phyloP scores from a whole-genome alignment of 2,797 vertebrate genomes.

The Echiichthys vipera region DNA sequence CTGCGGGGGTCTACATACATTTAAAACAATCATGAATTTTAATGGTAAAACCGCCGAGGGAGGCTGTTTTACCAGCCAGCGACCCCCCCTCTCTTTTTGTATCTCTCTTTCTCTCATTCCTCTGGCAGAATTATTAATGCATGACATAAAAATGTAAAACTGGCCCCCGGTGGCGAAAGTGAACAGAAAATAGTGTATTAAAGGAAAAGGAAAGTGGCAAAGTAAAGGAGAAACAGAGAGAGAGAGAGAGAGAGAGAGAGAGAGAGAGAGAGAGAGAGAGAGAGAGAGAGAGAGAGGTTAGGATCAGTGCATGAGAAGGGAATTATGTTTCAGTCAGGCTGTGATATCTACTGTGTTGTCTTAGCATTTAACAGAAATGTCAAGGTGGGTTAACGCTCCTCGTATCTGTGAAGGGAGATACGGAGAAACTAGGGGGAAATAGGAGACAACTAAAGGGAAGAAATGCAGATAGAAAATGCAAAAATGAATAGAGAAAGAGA shows the following conservation, averaged over 20 bases:
- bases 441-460: not conserved
- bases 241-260: slow-evolving; percentile 9
- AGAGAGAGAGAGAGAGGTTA: slow-evolving; percentile 16
- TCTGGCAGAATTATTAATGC: slow-evolving; percentile 75
- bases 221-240: slow-evolving; percentile 34
- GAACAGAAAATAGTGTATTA: slow-evolving; percentile 60
- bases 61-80: slow-evolving; percentile 56
- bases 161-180: slow-evolving; percentile 64
- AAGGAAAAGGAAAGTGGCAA: slow-evolving; percentile 56
- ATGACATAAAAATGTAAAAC: slow-evolving; percentile 76
- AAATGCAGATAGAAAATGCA: not conserved
- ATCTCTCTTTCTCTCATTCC: slow-evolving; percentile 51
- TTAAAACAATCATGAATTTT: slow-evolving; percentile 85
- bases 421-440: not conserved
- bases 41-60: slow-evolving; percentile 63
- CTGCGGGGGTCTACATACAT: slow-evolving; percentile 79
- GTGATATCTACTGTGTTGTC: slow-evolving; percentile 52
- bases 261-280: slow-evolving; percentile 17
- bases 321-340: slow-evolving; percentile 44
- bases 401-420: slow-evolving; percentile 3
- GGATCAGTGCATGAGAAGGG: slow-evolving; percentile 32
- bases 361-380: slow-evolving; percentile 43
- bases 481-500: not conserved
- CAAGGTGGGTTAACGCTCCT: slow-evolving; percentile 30
- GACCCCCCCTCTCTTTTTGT: slow-evolving; percentile 29